Evolutionary conservation across 2,797 vertebrate genomes (phyloP).

Genomic region (Mormyrus proboscirostris): DNA sequence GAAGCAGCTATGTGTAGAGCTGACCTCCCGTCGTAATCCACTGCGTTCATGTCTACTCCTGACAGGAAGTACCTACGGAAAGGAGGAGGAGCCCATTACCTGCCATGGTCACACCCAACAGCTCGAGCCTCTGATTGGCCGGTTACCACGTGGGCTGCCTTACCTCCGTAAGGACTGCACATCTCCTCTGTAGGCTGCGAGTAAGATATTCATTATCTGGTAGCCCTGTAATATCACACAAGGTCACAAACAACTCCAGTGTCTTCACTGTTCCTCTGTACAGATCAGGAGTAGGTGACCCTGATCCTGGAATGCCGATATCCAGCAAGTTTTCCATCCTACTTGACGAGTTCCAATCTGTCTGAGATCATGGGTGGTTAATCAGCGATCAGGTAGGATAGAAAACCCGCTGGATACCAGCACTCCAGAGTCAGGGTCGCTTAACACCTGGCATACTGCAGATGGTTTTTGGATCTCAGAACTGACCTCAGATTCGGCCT

Average conservation of each 20-base stretch:
- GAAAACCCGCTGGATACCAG: not conserved
- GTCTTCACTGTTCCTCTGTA: not conserved
- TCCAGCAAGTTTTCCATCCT: not conserved
- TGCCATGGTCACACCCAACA: not conserved
- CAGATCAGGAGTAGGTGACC: not conserved
- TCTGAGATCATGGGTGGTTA: not conserved
- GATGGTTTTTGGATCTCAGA: not conserved
- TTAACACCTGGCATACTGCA: not conserved
- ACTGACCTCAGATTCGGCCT: conserved; percentile 57
- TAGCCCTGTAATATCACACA: conserved; percentile 47
- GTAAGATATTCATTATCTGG: conserved; percentile 60
- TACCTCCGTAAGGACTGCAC: conserved; percentile 53
- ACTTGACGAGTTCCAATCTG: not conserved
- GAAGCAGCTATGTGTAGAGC: conserved; percentile 58
- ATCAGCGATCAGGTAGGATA: not conserved
- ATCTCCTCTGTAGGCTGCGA: conserved; percentile 58
- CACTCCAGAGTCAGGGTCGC: not conserved
- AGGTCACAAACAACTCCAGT: not conserved
- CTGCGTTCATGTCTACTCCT: conserved; percentile 52
- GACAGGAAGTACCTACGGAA: conserved; percentile 55
- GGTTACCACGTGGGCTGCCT: not conserved
- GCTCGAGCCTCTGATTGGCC: not conserved
- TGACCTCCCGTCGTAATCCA: conserved; percentile 59
- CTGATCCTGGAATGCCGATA: not conserved
- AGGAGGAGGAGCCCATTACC: not conserved